Evolutionary conservation across 1,140 invertebrate species (phyloP).

Genomic region (Geopemphigus sp.): DNA sequence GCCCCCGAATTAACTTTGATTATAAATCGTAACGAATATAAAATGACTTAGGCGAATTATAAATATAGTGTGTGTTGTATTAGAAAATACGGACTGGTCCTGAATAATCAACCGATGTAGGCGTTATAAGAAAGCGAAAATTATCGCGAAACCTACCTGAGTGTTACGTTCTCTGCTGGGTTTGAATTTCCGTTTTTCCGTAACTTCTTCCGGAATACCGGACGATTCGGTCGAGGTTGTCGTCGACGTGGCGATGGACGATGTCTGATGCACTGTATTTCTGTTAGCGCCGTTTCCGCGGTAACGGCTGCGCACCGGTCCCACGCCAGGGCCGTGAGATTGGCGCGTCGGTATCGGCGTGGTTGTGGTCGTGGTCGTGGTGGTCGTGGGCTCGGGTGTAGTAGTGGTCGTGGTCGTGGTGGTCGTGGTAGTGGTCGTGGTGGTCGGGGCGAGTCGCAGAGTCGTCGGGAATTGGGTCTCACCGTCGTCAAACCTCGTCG

Average conservation of each 20-base stretch:
- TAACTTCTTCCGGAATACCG: not conserved
- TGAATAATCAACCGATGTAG: too few species aligned
- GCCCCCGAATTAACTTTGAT: too few species aligned
- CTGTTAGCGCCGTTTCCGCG: not conserved
- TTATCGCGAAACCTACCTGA: too few species aligned
- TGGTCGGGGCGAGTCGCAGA: conserved; percentile 32
- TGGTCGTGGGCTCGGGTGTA: conserved; percentile 45
- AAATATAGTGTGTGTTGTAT: too few species aligned
- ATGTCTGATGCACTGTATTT: not conserved
- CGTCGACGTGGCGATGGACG: conserved; percentile 10
- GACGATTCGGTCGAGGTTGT: not conserved
- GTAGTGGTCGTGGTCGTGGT: conserved; percentile 43
- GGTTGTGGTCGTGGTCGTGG: conserved; percentile 29
- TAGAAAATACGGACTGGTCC: too few species aligned
- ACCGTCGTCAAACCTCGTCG: conserved; percentile 12
- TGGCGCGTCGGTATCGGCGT: not conserved
- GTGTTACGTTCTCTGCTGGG: conserved; percentile 25
- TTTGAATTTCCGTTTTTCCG: conserved; percentile 40
- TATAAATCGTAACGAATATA: too few species aligned
- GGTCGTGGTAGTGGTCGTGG: conserved; percentile 42
- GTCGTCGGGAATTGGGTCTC: conserved; percentile 46
- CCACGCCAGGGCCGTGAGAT: not conserved
- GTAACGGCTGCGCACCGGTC: conserved; percentile 9
- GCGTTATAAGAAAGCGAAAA: too few species aligned
- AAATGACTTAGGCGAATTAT: too few species aligned